Conservation (phyloP, 2,797 vertebrate species). For the Distichodus sexfasciatus region DNA sequence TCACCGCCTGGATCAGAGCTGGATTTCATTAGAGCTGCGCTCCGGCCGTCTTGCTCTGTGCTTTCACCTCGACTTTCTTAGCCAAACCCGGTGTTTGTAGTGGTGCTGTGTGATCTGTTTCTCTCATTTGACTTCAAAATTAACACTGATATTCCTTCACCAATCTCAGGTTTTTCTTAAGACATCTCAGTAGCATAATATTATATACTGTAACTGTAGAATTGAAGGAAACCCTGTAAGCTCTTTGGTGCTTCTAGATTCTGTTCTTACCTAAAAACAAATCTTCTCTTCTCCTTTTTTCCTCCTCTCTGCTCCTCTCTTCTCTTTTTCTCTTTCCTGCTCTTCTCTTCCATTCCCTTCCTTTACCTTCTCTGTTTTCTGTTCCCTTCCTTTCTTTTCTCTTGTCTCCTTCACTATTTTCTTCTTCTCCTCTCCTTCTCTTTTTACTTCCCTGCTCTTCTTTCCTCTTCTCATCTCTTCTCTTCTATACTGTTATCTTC, state of each 20-base stretch:
- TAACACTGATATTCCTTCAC: no score
- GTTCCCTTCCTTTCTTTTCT: background rate
- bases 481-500: background rate
- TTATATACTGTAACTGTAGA: no score
- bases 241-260: background rate
- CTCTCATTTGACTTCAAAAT: no score
- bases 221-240: no score
- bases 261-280: no score
- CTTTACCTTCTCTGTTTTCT: background rate
- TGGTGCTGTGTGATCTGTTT: no score
- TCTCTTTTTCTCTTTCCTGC: background rate
- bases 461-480: background rate
- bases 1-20: conserved; percentile 28
- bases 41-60: conserved; percentile 9
- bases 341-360: background rate
- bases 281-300: background rate
- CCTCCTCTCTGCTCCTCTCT: background rate
- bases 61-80: no score
- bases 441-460: no score
- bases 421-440: background rate
- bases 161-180: no score
- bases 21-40: conserved; percentile 47
- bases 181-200: no score
- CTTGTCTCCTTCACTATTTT: background rate
- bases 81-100: no score